These are phyloP conservation scores for Sardina pilchardus DNA, from an alignment of 2,113 vertebrate genomes.

Conservation along the genomic window DNA sequence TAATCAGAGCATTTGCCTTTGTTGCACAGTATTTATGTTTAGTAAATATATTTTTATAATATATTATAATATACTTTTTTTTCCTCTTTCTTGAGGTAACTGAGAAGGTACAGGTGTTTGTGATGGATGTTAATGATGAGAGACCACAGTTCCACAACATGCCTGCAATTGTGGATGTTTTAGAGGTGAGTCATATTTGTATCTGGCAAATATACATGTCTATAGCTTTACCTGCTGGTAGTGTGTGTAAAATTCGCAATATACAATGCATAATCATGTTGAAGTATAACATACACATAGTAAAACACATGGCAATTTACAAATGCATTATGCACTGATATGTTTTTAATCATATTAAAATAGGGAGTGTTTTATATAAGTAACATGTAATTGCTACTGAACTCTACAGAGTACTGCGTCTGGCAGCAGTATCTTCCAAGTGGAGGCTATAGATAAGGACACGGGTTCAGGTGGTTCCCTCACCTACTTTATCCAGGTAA, in stretches of 20 bases:
- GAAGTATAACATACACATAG: too few relatives aligned
- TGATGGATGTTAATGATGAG: conserved; percentile 94
- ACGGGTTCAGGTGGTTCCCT: conserved; percentile 91
- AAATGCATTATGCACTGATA: background rate
- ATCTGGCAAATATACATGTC: background rate
- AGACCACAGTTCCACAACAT: conserved; percentile 87
- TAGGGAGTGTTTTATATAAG: background rate
- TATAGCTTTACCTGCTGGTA: too few relatives aligned
- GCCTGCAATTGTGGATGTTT: conserved; percentile 81
- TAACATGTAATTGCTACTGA: background rate
- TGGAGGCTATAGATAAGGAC: conserved; percentile 85
- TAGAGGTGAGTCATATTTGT: conserved; percentile 77
- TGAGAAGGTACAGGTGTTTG: conserved; percentile 89
- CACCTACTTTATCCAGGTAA: conserved; percentile 90
- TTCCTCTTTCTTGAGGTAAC: conserved; percentile 75
- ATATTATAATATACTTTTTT: too few relatives aligned
- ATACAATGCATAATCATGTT: background rate
- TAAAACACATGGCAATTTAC: too few relatives aligned
- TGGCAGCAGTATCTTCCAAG: conserved; percentile 85
- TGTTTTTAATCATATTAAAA: background rate
- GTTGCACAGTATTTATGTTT: background rate
- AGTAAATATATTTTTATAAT: background rate
- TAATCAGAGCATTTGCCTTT: background rate
- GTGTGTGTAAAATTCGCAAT: too few relatives aligned
- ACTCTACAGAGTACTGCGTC: conserved; percentile 75